Percentiles rank a stretch among this genome's conserved stretches.
phyloP scores from a whole-genome alignment of 2,113 vertebrate species.

The Arizona elegans region DNA sequence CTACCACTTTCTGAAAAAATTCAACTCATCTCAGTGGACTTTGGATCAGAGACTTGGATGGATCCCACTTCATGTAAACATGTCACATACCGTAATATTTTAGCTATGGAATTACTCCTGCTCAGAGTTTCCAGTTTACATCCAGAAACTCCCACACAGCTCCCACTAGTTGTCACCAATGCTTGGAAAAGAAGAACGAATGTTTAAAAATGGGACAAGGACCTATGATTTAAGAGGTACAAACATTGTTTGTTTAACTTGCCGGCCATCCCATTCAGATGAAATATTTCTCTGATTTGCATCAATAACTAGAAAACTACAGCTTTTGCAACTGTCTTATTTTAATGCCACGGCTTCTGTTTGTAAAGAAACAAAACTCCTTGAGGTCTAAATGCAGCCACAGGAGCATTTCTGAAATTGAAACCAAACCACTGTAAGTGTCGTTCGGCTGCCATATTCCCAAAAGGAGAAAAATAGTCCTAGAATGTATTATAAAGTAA shows the following conservation, averaged over 20 bases:
- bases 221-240: conserved; percentile 58
- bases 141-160: conserved; percentile 57
- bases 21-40: conserved; percentile 41
- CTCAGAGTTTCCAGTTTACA: conserved; percentile 37
- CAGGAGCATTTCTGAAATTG: neutral
- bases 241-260: conserved; percentile 45
- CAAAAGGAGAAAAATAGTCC: neutral
- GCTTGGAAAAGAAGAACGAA: conserved; percentile 58
- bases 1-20: conserved; percentile 51
- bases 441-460: neutral
- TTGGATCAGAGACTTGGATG: conserved; percentile 18
- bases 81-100: conserved; percentile 28
- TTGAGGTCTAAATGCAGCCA: neutral
- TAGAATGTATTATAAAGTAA: neutral
- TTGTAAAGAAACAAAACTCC: neutral
- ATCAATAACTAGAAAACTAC: neutral
- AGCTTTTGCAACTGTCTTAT: neutral
- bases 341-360: neutral
- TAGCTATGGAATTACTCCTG: conserved; percentile 55
- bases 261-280: neutral
- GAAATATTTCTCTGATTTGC: neutral
- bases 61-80: conserved; percentile 53
- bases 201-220: conserved; percentile 51
- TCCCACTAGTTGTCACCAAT: conserved; percentile 57
- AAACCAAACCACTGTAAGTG: neutral